Percentiles rank a stretch among this genome's conserved stretches.
Evolutionary conservation across 2,797 vertebrate species (phyloP).

Genomic region (Notoglanidium macrostoma): DNA sequence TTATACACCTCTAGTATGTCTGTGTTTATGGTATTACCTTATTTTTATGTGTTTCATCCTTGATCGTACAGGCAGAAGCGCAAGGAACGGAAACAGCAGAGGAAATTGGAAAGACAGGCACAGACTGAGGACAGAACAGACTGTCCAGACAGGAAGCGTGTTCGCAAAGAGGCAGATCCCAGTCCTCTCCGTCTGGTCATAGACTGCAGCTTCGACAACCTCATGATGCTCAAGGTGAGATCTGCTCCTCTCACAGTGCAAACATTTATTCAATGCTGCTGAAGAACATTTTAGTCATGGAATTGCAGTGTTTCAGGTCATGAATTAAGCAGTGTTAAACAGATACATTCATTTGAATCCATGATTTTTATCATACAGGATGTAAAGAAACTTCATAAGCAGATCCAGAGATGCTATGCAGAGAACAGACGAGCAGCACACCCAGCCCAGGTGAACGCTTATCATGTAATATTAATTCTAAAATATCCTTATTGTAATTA

Average conservation of each 20-base stretch:
- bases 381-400: conserved; percentile 94
- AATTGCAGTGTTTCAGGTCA: neutral
- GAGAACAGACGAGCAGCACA: conserved; percentile 88
- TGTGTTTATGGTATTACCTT: neutral
- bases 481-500: neutral
- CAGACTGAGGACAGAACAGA: conserved; percentile 67
- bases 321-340: neutral
- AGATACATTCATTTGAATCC: neutral
- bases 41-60: neutral
- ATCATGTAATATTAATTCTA: neutral
- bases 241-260: neutral
- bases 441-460: conserved; percentile 84
- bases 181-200: conserved; percentile 85
- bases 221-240: conserved; percentile 91
- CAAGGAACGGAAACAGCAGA: conserved; percentile 90
- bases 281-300: conserved; percentile 1
- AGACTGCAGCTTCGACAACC: conserved; percentile 92
- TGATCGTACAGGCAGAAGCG: conserved; percentile 80
- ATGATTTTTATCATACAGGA: conserved; percentile 74
- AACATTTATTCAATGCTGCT: neutral
- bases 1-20: neutral
- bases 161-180: conserved; percentile 74
- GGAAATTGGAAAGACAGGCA: conserved; percentile 80
- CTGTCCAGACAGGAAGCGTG: conserved; percentile 74
- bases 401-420: conserved; percentile 95